Base-by-base conservation (phyloP, 2,888 invertebrate species). In the Trichopoda pennipes region DNA sequence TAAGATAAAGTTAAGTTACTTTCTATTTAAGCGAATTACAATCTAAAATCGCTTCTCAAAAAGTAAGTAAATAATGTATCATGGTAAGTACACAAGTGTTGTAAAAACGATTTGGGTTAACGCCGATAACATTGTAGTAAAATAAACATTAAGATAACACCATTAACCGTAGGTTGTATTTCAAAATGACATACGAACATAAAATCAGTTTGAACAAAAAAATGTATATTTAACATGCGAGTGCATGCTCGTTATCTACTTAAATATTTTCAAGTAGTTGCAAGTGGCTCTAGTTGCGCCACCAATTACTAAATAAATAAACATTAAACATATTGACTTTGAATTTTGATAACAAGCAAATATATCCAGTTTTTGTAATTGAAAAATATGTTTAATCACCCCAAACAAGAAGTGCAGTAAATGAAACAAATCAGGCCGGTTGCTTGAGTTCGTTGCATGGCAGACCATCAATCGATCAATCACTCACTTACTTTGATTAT, bases 401-500 rank as follows among this genome's bases (percentile, higher is more conserved):
- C 23, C 17, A 70, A 70, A 23, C 61, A 77, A 56, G 51, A 17
- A 38, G 7, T 42, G 3, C 3, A 63, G 44, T 63, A 73, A 56
- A 56, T 47, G 28, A 74, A 66, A 78, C 55, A 74, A 64, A 47
- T 81, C 47, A 17, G 44, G 8, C 12, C 32, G 35, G 7, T 63
- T 61, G 23, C 0, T 7, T 61, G 17, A 23, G 7, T 63, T 61
- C 23, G 1, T 7, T 61, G 23, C 21, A 23, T 53, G 55, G 10
- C 53, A 55, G 44, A 14, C 53, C 61, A 70, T 66, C 75, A 72
- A 79, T 82, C 82, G 70, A 79, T 82, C 75, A 75, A 60, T 77
- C 61, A 69, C 16, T 77, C 61, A 69, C 19, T 23, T 75, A 56
- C 35, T 78, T 66, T 75, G 53, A 72, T 70, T 70, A 68, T 35